phyloP scores from a whole-genome alignment of 2,888 invertebrate species.

The Chrysina gloriosa region DNA sequence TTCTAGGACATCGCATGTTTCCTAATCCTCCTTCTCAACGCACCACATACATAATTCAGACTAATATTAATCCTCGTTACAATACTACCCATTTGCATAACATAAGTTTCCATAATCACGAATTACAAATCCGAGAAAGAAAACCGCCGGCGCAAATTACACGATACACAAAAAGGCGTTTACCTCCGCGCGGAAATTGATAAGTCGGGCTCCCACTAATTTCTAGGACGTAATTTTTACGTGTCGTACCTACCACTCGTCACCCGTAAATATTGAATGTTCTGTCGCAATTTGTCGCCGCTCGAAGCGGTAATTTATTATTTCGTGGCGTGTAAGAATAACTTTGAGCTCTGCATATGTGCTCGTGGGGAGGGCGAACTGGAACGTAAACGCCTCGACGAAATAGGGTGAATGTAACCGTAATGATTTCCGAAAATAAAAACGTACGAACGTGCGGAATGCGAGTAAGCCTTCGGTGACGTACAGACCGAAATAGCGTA shows the following conservation, averaged over 20 bases:
- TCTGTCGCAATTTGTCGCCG: constrained; percentile 36
- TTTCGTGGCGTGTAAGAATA: constrained; percentile 34
- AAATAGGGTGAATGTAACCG: background rate
- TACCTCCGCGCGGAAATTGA: constrained; percentile 8
- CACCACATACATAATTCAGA: no score
- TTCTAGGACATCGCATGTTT: no score
- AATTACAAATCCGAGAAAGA: no score
- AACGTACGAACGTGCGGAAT: no score
- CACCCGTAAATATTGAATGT: constrained; percentile 37
- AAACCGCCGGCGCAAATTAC: constrained; percentile 10
- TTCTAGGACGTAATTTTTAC: constrained; percentile 26
- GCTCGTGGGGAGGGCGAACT: background rate
- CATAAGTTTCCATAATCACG: no score
- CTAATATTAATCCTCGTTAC: no score
- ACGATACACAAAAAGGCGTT: constrained; percentile 18
- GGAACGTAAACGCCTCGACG: background rate
- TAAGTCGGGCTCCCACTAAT: constrained; percentile 24
- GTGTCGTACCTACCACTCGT: constrained; percentile 6
- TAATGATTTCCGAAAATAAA: no score
- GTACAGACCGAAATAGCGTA: no score
- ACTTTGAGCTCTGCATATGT: no score
- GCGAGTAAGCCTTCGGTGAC: no score
- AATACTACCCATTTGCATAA: no score
- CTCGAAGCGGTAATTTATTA: constrained; percentile 31
- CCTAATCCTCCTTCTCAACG: no score